Conservation (phyloP, 2,888 invertebrate genomes). For the Hyposoter didymator region DNA sequence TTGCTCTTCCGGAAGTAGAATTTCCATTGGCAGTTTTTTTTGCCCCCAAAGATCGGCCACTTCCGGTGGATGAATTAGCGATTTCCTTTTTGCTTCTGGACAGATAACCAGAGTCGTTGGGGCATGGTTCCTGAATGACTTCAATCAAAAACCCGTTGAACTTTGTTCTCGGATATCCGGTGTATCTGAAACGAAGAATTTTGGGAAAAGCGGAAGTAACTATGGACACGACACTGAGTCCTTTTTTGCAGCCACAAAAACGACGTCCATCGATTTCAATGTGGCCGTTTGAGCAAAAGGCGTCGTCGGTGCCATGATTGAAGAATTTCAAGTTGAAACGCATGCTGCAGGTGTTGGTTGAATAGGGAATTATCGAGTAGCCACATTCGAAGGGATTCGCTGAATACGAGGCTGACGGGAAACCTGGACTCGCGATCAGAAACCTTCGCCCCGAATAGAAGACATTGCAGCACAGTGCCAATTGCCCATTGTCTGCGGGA, state of each 20-base stretch:
- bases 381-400: constrained; percentile 83
- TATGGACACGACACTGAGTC: constrained; percentile 78
- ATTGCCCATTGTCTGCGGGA: constrained; percentile 24
- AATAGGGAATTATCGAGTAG: constrained; percentile 85
- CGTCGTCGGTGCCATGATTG: constrained; percentile 83
- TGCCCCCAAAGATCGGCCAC: not conserved
- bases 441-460: constrained; percentile 79
- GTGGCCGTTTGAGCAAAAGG: constrained; percentile 84
- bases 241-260: constrained; percentile 86
- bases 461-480: constrained; percentile 73
- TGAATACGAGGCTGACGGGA: constrained; percentile 81
- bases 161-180: constrained; percentile 82
- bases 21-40: not conserved
- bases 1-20: constrained; percentile 39
- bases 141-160: constrained; percentile 86
- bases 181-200: constrained; percentile 83
- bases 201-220: constrained; percentile 81
- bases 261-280: constrained; percentile 86
- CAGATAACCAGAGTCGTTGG: constrained; percentile 68
- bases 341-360: constrained; percentile 85
- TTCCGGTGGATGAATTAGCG: constrained; percentile 11
- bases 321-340: constrained; percentile 86
- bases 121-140: constrained; percentile 86
- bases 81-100: constrained; percentile 69
- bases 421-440: constrained; percentile 86